Evolutionary conservation across 2,113 vertebrate genomes (phyloP), one percentile per base, ranked within the genome.

Genomic region (Podarcis cretensis): DNA sequence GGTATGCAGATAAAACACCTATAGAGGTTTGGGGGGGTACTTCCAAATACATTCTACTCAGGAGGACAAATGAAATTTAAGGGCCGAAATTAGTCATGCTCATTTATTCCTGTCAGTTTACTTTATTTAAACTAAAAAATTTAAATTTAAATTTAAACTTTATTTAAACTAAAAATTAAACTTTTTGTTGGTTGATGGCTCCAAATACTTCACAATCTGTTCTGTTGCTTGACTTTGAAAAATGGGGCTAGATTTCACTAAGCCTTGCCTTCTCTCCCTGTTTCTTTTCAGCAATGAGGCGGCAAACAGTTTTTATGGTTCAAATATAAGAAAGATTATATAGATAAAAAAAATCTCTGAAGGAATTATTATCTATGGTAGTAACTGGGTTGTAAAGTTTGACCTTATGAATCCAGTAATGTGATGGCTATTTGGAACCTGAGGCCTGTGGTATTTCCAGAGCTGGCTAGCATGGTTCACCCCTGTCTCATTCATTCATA

Each of bases 391-490:
- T 96, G 88, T 97, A 97, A 97, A 97, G n/a, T 96, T 87, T 96
- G 96, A 96, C 96, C 95, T 97, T 96, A 96, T 96, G 95, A 96
- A 96, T 95, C 81, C 59, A 84, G 7, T 74, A 93, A 95, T 59
- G 79, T 4, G 81, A 95, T 76, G 89, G 92, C 90, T 0, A 0
- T 87, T 95, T 91, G 92, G 90, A 93, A 81, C 84, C 8, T 32
- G 32, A 92, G 30, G 66, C 90, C 77, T 85, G 9, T 35, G 81
- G 23, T 84, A 84, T 94, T 92, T 87, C 89, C 69, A 75, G 73
- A 32, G 23, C 76, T 89, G 57, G 71, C 35, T 65, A 20, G 77
- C 43, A 32, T 23, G 57, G 75, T 86, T 59, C 73, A 88, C 23
- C 65, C 14, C 92, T 54, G 73, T 54, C 48, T 54, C 48, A 54